These are phyloP conservation scores for Eira barbara DNA, from an alignment of 2,113 vertebrate species.

Conservation along the genomic window DNA sequence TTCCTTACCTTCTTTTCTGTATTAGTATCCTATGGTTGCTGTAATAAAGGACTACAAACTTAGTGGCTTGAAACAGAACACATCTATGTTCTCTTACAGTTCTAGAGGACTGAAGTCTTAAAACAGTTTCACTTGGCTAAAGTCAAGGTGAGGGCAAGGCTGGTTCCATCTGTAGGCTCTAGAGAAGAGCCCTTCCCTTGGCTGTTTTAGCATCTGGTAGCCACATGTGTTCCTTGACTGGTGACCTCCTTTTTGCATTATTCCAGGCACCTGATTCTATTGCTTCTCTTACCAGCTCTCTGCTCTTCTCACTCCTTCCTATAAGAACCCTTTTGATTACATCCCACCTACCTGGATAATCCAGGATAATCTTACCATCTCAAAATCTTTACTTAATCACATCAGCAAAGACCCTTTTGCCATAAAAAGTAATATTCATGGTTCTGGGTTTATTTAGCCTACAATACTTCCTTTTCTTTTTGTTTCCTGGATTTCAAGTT, in stretches of 20 bases:
- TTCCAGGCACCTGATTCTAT: not conserved
- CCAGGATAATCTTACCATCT: not conserved
- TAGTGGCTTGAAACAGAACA: not conserved
- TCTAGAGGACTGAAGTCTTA: not conserved
- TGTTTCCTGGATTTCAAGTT: not conserved
- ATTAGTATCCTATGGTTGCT: not conserved
- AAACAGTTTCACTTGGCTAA: not conserved
- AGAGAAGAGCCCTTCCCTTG: not conserved
- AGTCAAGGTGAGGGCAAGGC: not conserved
- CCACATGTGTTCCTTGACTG: not conserved
- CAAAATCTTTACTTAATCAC: not conserved
- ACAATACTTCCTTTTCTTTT: not conserved
- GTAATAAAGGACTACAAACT: not conserved
- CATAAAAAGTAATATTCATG: not conserved
- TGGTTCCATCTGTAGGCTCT: not conserved
- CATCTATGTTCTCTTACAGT: not conserved
- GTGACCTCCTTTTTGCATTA: fast-evolving
- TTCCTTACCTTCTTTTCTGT: not conserved
- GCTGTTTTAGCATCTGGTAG: not conserved
- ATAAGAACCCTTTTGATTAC: not conserved
- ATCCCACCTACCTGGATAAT: not conserved
- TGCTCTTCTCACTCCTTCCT: not conserved
- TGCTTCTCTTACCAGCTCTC: not conserved
- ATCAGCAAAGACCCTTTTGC: not conserved
- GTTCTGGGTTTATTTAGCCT: not conserved